Base-by-base conservation (phyloP, 2,797 vertebrate genomes). In the Brachyrhaphis roseni region DNA sequence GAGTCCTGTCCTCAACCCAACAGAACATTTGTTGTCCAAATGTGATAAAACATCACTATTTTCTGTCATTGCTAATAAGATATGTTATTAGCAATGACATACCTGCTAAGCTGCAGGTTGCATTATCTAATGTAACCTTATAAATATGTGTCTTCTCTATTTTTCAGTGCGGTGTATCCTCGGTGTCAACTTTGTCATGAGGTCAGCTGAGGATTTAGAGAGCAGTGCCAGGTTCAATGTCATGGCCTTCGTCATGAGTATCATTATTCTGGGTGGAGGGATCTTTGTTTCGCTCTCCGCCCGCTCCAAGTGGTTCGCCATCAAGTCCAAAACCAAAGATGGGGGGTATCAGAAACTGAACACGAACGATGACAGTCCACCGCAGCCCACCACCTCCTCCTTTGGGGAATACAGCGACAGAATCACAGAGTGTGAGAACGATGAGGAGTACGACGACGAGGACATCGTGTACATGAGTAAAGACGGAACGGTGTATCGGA, bases 391-490 rank as follows among this genome's bases (percentile, higher is more conserved):
- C 55, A 93, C 79, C 81, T 94, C 3, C 89, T 93, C 88, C 83
- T 93, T 95, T 76, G 95, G 94, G 31, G 97, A 98, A 55, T 97
- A 97, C 81, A 95, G 90, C 13, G 97, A 98, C 77, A 91, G 86
- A 49, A 95, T 97, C 45, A 5, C 85, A 7, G 84, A 77, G 2
- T 79, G 88, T 39, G 92, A 96, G 0, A 87, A 95, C 0, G 91
- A 94, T 0, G 95, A 94, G 0, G 94, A 95, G 0, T 95, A 96
- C 0, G 96, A 97, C 0, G 96, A 97, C 0, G 97, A 97, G 0
- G 97, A 97, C 70, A 98, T 98, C 0, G 97, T 99, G 70, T 98
- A 98, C 90, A 99, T 99, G 98, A 94, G 96, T 53, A 95, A 95
- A 86, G 98, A 99, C 75, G 98, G 98, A 75, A 98, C 97, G 0